These are phyloP conservation scores for Diplodus puntazzo DNA, from an alignment of 2,797 vertebrate species.

Conservation along the genomic window DNA sequence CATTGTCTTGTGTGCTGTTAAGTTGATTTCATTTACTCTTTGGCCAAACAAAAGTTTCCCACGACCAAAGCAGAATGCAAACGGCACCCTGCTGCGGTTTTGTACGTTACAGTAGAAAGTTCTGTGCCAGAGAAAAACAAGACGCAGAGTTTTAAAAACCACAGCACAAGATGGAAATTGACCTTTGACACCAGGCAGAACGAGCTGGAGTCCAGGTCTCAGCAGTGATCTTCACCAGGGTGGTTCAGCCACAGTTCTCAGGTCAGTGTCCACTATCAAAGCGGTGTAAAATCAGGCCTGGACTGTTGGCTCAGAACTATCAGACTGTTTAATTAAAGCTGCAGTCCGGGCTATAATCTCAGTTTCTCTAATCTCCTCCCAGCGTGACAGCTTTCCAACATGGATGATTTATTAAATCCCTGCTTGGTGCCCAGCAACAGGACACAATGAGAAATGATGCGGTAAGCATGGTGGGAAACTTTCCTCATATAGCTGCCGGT, in stretches of 20 bases:
- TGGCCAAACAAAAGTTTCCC: conserved; percentile 65
- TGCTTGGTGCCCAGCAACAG: conserved; percentile 64
- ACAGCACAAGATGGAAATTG: neutral
- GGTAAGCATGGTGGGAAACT: conserved; percentile 61
- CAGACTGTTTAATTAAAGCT: conserved; percentile 75
- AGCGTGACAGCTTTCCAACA: conserved; percentile 70
- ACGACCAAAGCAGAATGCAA: conserved; percentile 59
- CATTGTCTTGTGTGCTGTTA: conserved; percentile 40
- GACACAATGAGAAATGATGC: conserved; percentile 44
- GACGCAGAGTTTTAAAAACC: conserved; percentile 1
- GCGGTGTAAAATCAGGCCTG: conserved; percentile 25
- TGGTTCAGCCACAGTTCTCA: neutral
- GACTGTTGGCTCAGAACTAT: conserved; percentile 52
- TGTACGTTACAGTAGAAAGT: conserved; percentile 41
- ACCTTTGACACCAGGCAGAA: conserved; percentile 33
- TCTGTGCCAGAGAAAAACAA: conserved; percentile 17
- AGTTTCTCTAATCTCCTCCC: conserved; percentile 69
- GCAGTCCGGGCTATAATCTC: conserved; percentile 55
- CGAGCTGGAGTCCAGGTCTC: neutral
- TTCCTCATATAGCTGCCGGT: neutral
- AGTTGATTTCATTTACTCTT: conserved; percentile 70
- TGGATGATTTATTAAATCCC: conserved; percentile 74
- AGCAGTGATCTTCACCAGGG: fast-evolving
- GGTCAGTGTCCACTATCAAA: conserved; percentile 14
- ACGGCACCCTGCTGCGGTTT: conserved; percentile 68